phyloP scores from a whole-genome alignment of 2,888 invertebrate genomes.

The Melanchra persicariae region DNA sequence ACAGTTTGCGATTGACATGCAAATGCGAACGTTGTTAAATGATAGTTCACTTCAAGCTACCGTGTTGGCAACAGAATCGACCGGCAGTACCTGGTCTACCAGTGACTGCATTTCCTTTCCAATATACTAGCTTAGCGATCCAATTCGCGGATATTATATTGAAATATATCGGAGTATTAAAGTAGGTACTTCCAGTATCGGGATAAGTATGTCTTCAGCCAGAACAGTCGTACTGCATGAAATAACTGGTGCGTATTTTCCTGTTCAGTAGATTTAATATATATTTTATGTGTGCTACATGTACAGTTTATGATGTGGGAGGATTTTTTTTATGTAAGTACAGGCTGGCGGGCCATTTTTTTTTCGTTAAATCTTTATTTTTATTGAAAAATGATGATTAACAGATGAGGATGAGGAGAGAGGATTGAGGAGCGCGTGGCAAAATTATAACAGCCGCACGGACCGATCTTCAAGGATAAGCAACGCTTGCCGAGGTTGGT shows the following conservation, averaged over 20 bases:
- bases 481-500: no score
- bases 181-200: conserved; percentile 8
- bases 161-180: conserved; percentile 6
- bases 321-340: background rate
- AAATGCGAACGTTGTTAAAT: no score
- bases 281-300: conserved; percentile 16
- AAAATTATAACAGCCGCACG: no score
- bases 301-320: conserved; percentile 9
- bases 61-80: no score
- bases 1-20: no score
- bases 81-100: background rate
- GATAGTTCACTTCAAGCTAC: no score
- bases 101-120: background rate
- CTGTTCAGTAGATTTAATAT: conserved; percentile 38
- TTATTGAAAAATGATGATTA: background rate
- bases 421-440: no score
- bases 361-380: background rate
- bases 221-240: conserved; percentile 22
- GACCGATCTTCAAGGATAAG: no score
- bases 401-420: no score
- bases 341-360: background rate
- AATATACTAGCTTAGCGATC: background rate
- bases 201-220: conserved; percentile 34
- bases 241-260: conserved; percentile 49
- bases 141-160: background rate